These are phyloP conservation scores for Daubentonia madagascariensis DNA, from an alignment of 2,113 vertebrate species.

Conservation along the genomic window DNA sequence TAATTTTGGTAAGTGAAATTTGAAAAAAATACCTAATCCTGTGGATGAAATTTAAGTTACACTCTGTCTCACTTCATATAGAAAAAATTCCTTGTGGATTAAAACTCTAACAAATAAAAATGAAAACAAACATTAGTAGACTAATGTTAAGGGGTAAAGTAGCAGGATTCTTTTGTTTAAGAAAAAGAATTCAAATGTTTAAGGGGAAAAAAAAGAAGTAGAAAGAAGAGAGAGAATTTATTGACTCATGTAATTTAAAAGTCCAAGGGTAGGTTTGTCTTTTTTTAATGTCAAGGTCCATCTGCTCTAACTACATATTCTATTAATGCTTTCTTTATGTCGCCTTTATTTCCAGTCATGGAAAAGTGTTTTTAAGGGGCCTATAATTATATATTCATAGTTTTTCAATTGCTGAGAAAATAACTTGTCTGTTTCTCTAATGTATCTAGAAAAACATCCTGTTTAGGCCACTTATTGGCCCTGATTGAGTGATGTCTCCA, in stretches of 20 bases:
- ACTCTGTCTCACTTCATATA: neutral
- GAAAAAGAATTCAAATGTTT: neutral
- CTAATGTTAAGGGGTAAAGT: neutral
- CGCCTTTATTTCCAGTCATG: neutral
- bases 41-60: neutral
- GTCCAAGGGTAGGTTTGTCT: too few relatives aligned
- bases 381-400: neutral
- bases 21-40: neutral
- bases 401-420: neutral
- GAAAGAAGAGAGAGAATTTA: neutral
- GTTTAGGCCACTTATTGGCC: neutral
- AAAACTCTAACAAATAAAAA: neutral
- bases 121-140: neutral
- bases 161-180: neutral
- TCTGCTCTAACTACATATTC: neutral
- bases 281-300: neutral
- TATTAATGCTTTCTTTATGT: neutral
- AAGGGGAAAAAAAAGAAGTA: neutral
- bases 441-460: neutral
- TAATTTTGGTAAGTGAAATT: neutral
- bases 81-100: neutral
- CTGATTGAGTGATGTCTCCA: neutral
- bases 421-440: neutral
- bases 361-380: neutral
- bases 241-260: neutral